Percentiles rank a stretch among this genome's conserved stretches.
Evolutionary conservation across 2,797 vertebrate genomes (phyloP).

Genomic region (Sebastes hubbsi): DNA sequence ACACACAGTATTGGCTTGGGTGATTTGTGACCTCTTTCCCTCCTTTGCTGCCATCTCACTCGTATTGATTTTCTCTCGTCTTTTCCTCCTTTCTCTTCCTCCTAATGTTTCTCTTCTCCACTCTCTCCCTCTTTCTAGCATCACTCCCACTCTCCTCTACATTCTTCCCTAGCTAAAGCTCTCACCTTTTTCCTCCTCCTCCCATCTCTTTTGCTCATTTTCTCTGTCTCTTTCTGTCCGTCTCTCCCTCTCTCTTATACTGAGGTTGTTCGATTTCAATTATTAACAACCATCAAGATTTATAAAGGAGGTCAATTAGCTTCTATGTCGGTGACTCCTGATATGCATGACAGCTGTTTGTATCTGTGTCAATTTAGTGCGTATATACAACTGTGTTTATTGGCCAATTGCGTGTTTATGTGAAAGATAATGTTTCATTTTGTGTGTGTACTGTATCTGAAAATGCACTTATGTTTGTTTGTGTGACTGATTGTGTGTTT

Average conservation of each 20-base stretch:
- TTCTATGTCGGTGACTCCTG: slow-evolving; percentile 40
- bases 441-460: not conserved
- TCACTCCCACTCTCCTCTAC: slow-evolving; percentile 18
- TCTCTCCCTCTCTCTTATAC: not conserved
- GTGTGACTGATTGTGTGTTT: slow-evolving; percentile 11
- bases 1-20: slow-evolving; percentile 61
- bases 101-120: slow-evolving; percentile 44
- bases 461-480: not conserved
- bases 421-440: not conserved
- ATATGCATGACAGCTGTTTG: slow-evolving; percentile 2
- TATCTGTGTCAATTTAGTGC: not conserved
- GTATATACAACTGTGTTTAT: not conserved
- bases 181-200: not conserved
- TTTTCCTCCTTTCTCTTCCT: slow-evolving; percentile 52
- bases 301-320: slow-evolving; percentile 54
- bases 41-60: slow-evolving; percentile 75
- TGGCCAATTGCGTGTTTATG: not conserved
- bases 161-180: not conserved
- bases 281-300: slow-evolving; percentile 55
- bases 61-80: slow-evolving; percentile 75
- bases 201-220: slow-evolving; percentile 3
- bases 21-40: slow-evolving; percentile 80
- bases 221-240: not conserved
- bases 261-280: slow-evolving; percentile 49
- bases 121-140: slow-evolving; percentile 20